Conservation (phyloP, 2,888 invertebrate species). For the Lasioglossum leucozonium region DNA sequence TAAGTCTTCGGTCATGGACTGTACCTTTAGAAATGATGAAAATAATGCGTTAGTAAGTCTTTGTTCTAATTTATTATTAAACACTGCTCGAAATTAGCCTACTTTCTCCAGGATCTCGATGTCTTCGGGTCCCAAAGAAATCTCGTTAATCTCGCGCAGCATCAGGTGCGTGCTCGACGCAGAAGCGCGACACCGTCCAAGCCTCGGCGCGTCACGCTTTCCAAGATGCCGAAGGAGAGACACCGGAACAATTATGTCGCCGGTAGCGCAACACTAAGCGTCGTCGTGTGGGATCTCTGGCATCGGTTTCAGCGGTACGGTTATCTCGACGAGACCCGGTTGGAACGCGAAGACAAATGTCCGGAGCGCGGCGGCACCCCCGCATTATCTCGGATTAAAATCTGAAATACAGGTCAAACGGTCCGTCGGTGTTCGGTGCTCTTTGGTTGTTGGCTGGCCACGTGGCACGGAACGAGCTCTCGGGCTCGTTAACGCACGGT, state of each 20-base stretch:
- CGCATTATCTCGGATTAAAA: slow-evolving; percentile 79
- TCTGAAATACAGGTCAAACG: slow-evolving; percentile 74
- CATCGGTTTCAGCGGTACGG: background rate
- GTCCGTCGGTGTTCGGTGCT: slow-evolving; percentile 58
- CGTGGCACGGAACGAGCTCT: slow-evolving; percentile 48
- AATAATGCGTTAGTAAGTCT: background rate
- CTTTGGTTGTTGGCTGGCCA: slow-evolving; percentile 53
- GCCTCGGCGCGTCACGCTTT: background rate
- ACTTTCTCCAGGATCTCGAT: background rate
- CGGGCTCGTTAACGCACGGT: slow-evolving; percentile 71
- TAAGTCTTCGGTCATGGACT: background rate
- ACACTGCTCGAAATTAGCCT: background rate
- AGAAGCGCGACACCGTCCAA: background rate
- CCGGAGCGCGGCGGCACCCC: slow-evolving; percentile 76
- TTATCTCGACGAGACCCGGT: background rate
- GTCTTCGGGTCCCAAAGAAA: background rate
- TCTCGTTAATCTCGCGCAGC: background rate
- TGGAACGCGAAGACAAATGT: slow-evolving; percentile 75
- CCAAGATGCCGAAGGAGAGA: background rate
- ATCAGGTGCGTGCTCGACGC: background rate
- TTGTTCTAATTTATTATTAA: background rate
- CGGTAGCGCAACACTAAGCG: background rate
- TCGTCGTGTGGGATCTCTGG: slow-evolving; percentile 12
- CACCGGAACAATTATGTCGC: slow-evolving; percentile 15
- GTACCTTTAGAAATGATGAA: background rate